Evolutionary conservation across 2,888 invertebrate genomes (phyloP).

Genomic region (Gasteruption jaculator): DNA sequence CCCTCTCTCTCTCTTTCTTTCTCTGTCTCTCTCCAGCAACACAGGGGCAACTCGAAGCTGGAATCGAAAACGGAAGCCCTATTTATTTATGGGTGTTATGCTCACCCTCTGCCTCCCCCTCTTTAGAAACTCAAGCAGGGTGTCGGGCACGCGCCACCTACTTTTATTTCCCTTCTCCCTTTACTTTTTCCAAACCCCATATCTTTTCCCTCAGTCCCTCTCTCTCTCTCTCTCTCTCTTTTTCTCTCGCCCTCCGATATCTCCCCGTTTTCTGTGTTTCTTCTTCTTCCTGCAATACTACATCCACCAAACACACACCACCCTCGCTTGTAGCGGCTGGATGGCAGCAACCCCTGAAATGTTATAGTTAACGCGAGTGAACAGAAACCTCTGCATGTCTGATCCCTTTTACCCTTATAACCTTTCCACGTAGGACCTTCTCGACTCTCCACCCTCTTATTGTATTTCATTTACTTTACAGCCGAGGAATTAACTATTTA

Average conservation of each 20-base stretch:
- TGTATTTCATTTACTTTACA: too few species aligned
- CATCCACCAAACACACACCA: too few species aligned
- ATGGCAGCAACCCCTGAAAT: too few species aligned
- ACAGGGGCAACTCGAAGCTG: conserved; percentile 19
- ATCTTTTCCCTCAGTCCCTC: conserved; percentile 24
- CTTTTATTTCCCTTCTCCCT: conserved; percentile 21
- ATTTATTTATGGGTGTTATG: conserved; percentile 49
- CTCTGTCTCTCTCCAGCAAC: conserved; percentile 3
- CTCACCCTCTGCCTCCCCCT: too few species aligned
- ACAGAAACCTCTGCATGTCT: conserved; percentile 9
- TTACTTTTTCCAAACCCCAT: conserved; percentile 21
- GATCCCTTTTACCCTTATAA: not conserved
- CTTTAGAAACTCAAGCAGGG: conserved; percentile 44
- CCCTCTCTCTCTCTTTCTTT: not conserved
- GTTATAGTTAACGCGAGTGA: conserved; percentile 15
- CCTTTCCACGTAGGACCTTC: too few species aligned
- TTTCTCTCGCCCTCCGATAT: conserved; percentile 19
- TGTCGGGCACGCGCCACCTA: conserved; percentile 44
- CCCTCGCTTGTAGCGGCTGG: too few species aligned
- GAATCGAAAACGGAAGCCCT: conserved; percentile 46
- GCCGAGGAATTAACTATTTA: too few species aligned
- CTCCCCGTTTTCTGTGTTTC: conserved; percentile 21
- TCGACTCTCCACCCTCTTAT: too few species aligned
- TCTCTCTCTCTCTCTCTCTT: conserved; percentile 19
- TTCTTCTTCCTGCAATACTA: conserved; percentile 1